Evolutionary conservation across 1,140 invertebrate genomes (phyloP), one percentile per base, ranked within the genome.

Genomic region (Scylla paramamosain): DNA sequence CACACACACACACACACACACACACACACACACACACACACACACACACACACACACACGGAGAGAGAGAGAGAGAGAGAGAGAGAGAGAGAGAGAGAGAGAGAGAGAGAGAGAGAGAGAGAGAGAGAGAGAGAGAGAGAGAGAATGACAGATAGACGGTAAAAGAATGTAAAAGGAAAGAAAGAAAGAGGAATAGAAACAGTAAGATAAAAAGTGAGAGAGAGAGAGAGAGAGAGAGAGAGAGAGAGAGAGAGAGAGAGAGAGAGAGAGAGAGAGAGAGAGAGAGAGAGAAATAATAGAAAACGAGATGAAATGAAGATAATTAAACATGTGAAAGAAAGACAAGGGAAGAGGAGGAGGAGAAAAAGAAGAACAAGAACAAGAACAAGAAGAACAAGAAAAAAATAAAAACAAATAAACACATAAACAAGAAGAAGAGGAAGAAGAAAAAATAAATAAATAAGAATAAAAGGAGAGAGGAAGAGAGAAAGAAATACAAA

Each of bases 21-120:
- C n/a, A n/a, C n/a, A n/a, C n/a, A n/a, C n/a, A n/a, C n/a, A n/a
- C n/a, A n/a, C n/a, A n/a, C n/a, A n/a, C n/a, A n/a, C n/a, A n/a
- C n/a, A n/a, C n/a, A n/a, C n/a, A 83, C n/a, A n/a, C n/a, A n/a
- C n/a, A n/a, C n/a, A n/a, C n/a, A n/a, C n/a, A n/a, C n/a, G n/a
- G n/a, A n/a, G 29, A 83, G 82, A 83, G 29, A 83, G 82, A 83
- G 82, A 83, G 29, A 83, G 82, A 83, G 29, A 83, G 25, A 83
- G 29, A 31, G 82, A 28, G 29, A 83, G 25, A 31, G 29, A 29
- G 87, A 89, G 32, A 29, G 29, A 31, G 87, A 46, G 87, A 31
- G 25, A 89, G 87, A 89, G 32, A 31, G 29, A 31, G 32, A 46
- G 87, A 25, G 25, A 25, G 87, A 89, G 32, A 14, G 25, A 25